Evolutionary conservation across 1,140 invertebrate species (phyloP), one percentile per base, ranked within the genome.

Genomic region (Chelonus insularis): DNA sequence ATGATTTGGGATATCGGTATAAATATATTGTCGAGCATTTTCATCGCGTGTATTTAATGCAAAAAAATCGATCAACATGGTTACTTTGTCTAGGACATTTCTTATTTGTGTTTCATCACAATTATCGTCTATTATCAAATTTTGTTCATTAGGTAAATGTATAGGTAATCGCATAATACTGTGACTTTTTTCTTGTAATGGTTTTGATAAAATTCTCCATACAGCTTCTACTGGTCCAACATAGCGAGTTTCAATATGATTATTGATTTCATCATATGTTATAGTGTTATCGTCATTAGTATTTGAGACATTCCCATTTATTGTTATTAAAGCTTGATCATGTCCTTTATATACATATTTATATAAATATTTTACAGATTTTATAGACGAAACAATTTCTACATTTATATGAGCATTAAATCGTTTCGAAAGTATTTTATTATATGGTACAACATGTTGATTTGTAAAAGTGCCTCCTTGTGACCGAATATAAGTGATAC

Each of bases 361-460:
- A n/a, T n/a, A 62, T 4, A 62, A 9, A 23, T 62, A 56, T 43
- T 62, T 62, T 0, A 37, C 32, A 0, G 43, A 16, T 56, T 56
- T 62, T 16, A 59, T 51, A 23, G 25, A 37, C 2, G 45, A 34
- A 39, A 48, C 47, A 12, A 51, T 18, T 51, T 59, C 57, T 2
- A 59, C 63, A 57, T 57, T 57, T 23, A 63, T 39, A 43, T 63
- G 47, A 45, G 45, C 50, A 32, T 57, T 57, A 14, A 48, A 57
- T 52, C 18, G 43, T 34, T 5, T 34, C 7, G 57, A 21, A 1
- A 63, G 20, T 57, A 8, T n/a, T 37, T 6, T 14, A 25, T 59
- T 59, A 51, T 59, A 36, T 7, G 57, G 51, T 23, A 61, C 58
- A 36, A 60, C 50, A 14, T 48, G 16, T 16, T 20, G 23, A 47